These are phyloP conservation scores for Pherbina coryleti DNA, from an alignment of 2,888 invertebrate genomes.

Conservation along the genomic window DNA sequence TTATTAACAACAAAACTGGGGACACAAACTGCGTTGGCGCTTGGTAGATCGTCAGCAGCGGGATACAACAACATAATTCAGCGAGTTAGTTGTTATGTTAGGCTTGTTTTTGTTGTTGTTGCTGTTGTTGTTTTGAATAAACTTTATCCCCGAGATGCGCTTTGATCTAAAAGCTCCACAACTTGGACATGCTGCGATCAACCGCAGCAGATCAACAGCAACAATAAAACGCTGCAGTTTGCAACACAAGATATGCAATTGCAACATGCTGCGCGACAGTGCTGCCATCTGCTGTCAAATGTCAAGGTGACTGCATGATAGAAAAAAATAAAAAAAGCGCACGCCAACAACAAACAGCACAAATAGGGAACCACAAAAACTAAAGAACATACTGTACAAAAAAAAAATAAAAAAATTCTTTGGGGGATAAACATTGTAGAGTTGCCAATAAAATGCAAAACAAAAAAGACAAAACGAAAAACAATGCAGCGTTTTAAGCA, in stretches of 20 bases:
- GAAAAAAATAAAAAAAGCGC: neutral
- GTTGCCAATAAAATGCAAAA: constrained; percentile 20
- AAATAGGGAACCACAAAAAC: constrained; percentile 37
- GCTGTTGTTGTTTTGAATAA: neutral
- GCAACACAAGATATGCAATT: constrained; percentile 41
- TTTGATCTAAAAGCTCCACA: neutral
- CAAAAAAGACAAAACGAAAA: neutral
- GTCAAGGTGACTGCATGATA: constrained; percentile 43
- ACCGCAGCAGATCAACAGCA: constrained; percentile 33
- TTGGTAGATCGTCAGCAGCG: neutral
- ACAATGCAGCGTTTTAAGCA: constrained; percentile 9
- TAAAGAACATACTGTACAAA: neutral
- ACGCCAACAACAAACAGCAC: constrained; percentile 25
- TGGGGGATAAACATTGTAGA: neutral
- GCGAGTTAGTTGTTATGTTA: neutral
- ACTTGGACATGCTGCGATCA: neutral
- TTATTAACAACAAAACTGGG: neutral
- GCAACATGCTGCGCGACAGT: constrained; percentile 45
- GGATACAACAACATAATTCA: neutral
- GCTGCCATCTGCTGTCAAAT: constrained; percentile 46
- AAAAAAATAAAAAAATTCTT: neutral
- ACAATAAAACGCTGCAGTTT: constrained; percentile 1
- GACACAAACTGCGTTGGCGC: neutral
- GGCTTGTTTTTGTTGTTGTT: neutral
- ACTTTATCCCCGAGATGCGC: neutral